phyloP scores from a whole-genome alignment of 37 sponge, comb jelly and placozoan genomes.

The Lycopodina hypogea region DNA sequence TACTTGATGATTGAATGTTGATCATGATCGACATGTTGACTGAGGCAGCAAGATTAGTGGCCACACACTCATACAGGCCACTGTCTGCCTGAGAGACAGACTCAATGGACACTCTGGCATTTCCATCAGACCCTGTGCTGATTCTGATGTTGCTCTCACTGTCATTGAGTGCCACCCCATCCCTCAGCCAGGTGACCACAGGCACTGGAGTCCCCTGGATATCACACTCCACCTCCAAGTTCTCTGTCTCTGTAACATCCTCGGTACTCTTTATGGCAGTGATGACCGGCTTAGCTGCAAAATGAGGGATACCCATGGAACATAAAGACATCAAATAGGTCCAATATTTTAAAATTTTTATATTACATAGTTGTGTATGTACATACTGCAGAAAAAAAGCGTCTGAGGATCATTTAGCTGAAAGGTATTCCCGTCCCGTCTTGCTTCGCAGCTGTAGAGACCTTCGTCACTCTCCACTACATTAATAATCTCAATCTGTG shows the following conservation, averaged over 20 bases:
- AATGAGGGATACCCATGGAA: too few species aligned
- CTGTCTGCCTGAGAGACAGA: not conserved
- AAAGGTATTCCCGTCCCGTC: too few species aligned
- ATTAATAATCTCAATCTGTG: not conserved
- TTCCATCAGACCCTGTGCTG: not conserved
- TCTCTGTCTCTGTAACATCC: slow-evolving; percentile 6
- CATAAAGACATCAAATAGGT: too few species aligned
- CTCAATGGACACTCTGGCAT: not conserved
- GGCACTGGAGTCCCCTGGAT: slow-evolving; percentile 19
- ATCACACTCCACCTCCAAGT: not conserved
- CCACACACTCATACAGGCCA: not conserved
- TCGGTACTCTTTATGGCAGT: not conserved
- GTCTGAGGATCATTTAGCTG: not conserved
- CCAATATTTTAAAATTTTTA: too few species aligned
- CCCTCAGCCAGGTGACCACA: slow-evolving; percentile 22
- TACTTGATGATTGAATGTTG: not conserved
- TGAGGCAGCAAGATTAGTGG: not conserved
- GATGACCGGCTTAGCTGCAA: slow-evolving; percentile 21
- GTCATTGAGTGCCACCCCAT: not conserved
- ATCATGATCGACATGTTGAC: not conserved
- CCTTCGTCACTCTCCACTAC: not conserved
- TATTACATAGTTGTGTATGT: too few species aligned
- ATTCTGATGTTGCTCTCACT: not conserved
- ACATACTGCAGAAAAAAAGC: slow-evolving; percentile 15
- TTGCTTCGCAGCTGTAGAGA: not conserved